Evolutionary conservation across 1,140 invertebrate genomes (phyloP).

Genomic region (Anoplolepis gracilipes): DNA sequence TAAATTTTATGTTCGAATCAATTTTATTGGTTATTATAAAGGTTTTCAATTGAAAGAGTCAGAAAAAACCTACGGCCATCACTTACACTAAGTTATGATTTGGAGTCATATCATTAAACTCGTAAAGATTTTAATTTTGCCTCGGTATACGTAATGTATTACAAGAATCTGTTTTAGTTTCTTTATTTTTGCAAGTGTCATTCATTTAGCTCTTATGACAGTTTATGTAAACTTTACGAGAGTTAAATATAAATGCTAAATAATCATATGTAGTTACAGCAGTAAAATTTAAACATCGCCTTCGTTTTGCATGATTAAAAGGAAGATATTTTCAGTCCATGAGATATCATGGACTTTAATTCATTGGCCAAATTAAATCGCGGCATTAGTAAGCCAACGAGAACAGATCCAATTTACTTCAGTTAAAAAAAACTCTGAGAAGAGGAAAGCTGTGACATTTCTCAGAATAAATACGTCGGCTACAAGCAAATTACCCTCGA

Average conservation of each 20-base stretch:
- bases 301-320: slow-evolving; percentile 21
- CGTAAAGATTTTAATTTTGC: not conserved
- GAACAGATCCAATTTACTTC: slow-evolving; percentile 41
- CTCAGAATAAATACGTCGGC: slow-evolving; percentile 39
- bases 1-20: no score
- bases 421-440: slow-evolving; percentile 42
- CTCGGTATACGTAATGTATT: not conserved
- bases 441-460: slow-evolving; percentile 45
- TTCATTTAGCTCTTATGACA: not conserved
- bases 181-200: not conserved
- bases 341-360: slow-evolving; percentile 18
- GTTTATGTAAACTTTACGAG: not conserved
- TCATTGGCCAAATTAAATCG: slow-evolving; percentile 40
- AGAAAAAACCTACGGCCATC: no score
- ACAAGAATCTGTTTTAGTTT: not conserved
- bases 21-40: no score
- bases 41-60: no score
- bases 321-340: not conserved
- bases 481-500: slow-evolving; percentile 38
- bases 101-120: not conserved
- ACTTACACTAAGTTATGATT: no score
- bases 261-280: slow-evolving; percentile 14
- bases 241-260: not conserved
- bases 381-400: slow-evolving; percentile 18
- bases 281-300: not conserved